Evolutionary conservation across 2,797 vertebrate species (phyloP), one percentile per base, ranked within the genome.

Genomic region (Pseudochromis fuscus): DNA sequence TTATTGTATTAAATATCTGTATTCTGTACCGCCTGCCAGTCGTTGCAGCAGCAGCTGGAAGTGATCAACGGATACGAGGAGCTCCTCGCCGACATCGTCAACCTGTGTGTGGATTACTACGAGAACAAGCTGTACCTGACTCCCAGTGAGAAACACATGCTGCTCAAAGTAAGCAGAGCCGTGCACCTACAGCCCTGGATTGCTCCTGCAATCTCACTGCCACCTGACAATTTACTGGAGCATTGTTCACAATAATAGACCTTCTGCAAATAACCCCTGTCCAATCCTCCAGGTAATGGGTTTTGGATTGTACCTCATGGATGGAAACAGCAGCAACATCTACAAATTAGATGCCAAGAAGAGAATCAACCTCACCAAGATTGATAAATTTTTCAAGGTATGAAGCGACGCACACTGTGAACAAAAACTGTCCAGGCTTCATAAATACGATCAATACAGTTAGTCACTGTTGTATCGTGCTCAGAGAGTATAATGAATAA

Each of bases 61-160:
- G 98, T 99, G 71, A 99, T 99, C 21, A 91, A 94, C 38, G 97
- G 97, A 65, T 99, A 98, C 2, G 98, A 99, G 53, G 98, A 99
- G 70, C 94, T 99, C 51, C 94, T 99, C 76, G 98, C 98, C 0
- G 98, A 99, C 85, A 99, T 99, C 4, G 98, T 99, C 67, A 99
- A 99, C 92, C 92, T 99, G 79, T 98, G 98, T 27, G 95, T 96
- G 24, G 98, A 99, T 66, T 98, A 98, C 91, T 99, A 99, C 4
- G 98, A 99, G 82, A 96, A 98, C 92, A 98, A 98, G 90, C 96
- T 99, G 97, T 99, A 99, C 87, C 92, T 99, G 83, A 99, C 98
- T 0, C 98, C 98, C 75, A 95, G 89, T 31, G 98, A 99, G 87
- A 99, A 99, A 46, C 98, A 99, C 88, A 98, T 96, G 96, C 94